phyloP scores from a whole-genome alignment of 30 jellyfish, hydroid and myxozoan species.

The Mastigias papua region DNA sequence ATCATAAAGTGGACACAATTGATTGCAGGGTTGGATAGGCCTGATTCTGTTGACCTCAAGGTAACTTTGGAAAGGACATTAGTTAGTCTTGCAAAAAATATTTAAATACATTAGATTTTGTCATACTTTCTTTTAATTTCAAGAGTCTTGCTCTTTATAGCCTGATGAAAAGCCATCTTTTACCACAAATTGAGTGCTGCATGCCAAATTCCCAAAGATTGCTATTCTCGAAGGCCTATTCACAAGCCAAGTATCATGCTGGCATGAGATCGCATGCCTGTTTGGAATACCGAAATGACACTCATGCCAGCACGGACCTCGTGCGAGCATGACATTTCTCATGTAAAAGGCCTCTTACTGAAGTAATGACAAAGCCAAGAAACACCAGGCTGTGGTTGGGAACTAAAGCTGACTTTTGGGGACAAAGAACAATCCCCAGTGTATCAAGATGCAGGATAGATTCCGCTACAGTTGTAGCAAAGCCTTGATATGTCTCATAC shows the following conservation, averaged over 20 bases:
- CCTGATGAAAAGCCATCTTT: no score
- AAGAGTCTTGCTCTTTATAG: not conserved
- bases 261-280: no score
- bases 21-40: not conserved
- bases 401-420: conserved; percentile 57
- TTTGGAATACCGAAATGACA: no score
- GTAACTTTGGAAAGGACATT: not conserved
- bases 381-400: conserved; percentile 39
- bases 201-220: no score
- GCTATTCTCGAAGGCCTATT: no score
- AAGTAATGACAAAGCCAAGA: conserved; percentile 61
- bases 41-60: not conserved
- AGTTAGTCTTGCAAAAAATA: not conserved
- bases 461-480: conserved; percentile 20
- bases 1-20: not conserved
- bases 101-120: not conserved
- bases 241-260: no score
- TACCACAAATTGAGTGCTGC: no score
- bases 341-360: no score
- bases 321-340: no score
- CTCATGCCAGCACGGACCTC: no score
- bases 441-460: conserved; percentile 19
- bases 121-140: not conserved
- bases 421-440: conserved; percentile 53
- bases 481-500: conserved; percentile 23